Evolutionary conservation across 1,140 invertebrate genomes (phyloP), one percentile per base, ranked within the genome.

Genomic region (Mizuhopecten yessoensis): DNA sequence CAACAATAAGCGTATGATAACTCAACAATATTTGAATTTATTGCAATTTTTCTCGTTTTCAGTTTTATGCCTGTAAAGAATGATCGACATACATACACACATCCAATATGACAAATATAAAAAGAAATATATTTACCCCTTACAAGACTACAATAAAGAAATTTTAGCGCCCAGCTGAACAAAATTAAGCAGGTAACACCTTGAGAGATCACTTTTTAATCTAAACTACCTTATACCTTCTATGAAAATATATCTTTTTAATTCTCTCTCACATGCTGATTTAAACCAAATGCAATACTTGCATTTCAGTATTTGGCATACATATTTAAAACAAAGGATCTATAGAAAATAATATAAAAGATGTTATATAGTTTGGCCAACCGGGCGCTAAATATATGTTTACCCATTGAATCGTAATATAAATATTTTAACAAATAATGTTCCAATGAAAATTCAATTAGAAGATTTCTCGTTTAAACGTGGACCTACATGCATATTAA

Each of bases 51-150:
- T 75, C 57, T 75, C 57, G 57, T 75, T 75, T 75, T 75, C 57
- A 75, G 57, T 29, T 75, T 75, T 75, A 75, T 75, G n/a, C 57
- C 29, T 75, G 57, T 75, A 75, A 75, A 75, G 57, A 29, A 17
- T 75, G 23, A 75, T 75, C 57, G 57, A 75, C 57, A 75, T 75
- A 75, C 57, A 75, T 17, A 75, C 57, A 75, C 17, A 75, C 57
- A 75, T 75, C 57, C 23, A 75, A 29, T 29, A 75, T 75, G 57
- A 75, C 57, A 75, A 75, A 29, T 75, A 75, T 75, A 75, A 75
- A 75, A 75, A 75, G 57, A 75, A 75, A 75, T 75, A 75, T 75
- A 75, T 75, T 75, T 75, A 75, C 57, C 57, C 57, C 57, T 75
- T 75, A n/a, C 23, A 75, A 5, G 57, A 75, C 57, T 75, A 75